Conservation (phyloP, 2,113 vertebrate species). For the Amblyornis subalaris region DNA sequence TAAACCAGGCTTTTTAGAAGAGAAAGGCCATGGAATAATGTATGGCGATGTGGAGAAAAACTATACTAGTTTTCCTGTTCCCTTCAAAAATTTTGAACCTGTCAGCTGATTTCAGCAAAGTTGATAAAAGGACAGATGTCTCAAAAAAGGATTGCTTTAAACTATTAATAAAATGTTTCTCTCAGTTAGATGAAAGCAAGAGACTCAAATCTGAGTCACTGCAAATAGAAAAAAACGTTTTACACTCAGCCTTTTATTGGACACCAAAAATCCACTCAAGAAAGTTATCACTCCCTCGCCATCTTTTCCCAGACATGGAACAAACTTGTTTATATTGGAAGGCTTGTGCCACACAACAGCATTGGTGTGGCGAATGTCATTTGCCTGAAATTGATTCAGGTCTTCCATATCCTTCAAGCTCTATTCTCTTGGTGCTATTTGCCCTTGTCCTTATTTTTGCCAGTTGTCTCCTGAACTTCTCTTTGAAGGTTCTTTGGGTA, state of each 20-base stretch:
- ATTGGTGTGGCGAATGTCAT: not conserved
- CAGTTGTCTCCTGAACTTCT: not conserved
- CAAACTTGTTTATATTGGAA: not conserved
- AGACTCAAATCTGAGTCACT: not conserved
- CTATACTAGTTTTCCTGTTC: not conserved
- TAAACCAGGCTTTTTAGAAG: not conserved
- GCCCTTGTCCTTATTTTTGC: not conserved
- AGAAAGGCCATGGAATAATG: not conserved
- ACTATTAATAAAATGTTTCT: not conserved
- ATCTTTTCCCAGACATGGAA: not conserved
- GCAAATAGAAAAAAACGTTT: not conserved
- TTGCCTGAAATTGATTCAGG: not conserved
- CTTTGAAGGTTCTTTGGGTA: not conserved
- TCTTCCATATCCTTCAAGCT: not conserved
- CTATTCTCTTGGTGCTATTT: not conserved
- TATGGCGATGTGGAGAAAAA: not conserved
- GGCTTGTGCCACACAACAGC: not conserved
- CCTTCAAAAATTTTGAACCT: not conserved
- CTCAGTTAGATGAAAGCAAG: not conserved
- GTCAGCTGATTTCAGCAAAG: not conserved
- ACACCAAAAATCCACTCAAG: not conserved
- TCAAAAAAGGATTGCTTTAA: not conserved
- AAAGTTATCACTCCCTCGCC: not conserved
- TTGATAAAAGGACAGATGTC: not conserved
- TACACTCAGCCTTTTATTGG: not conserved